Evolutionary conservation across 2,113 vertebrate genomes (phyloP).

Genomic region (Neoarius graeffei): DNA sequence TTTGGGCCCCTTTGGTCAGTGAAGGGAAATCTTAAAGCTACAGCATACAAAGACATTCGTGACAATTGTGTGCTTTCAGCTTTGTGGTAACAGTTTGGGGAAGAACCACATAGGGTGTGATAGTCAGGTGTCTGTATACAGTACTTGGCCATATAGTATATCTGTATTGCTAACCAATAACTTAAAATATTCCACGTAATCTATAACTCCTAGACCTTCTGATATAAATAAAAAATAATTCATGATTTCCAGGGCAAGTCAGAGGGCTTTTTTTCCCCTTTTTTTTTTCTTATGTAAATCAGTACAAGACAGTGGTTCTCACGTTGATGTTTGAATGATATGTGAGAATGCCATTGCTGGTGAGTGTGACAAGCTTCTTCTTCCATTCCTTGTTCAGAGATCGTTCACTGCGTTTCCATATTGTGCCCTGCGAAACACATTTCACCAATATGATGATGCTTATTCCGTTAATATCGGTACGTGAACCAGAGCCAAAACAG

Average conservation of each 20-base stretch:
- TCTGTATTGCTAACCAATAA: neutral
- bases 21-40: neutral
- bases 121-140: neutral
- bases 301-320: conserved; percentile 34
- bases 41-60: neutral
- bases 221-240: neutral
- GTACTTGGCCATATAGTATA: neutral
- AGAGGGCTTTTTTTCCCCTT: neutral
- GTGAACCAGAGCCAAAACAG: neutral
- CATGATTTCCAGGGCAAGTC: neutral
- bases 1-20: neutral
- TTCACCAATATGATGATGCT: neutral
- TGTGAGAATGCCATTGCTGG: conserved; percentile 86
- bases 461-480: neutral
- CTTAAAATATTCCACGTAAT: neutral
- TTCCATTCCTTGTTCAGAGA: conserved; percentile 99
- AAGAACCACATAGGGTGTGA: neutral
- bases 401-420: conserved; percentile 91
- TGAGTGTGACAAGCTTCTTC: conserved; percentile 94
- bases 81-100: neutral
- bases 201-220: neutral
- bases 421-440: conserved; percentile 77
- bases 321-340: conserved; percentile 94
- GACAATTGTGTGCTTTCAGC: neutral
- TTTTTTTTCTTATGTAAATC: neutral